Base-by-base conservation (phyloP, 1,140 invertebrate genomes). In the Platorchestia sp. region DNA sequence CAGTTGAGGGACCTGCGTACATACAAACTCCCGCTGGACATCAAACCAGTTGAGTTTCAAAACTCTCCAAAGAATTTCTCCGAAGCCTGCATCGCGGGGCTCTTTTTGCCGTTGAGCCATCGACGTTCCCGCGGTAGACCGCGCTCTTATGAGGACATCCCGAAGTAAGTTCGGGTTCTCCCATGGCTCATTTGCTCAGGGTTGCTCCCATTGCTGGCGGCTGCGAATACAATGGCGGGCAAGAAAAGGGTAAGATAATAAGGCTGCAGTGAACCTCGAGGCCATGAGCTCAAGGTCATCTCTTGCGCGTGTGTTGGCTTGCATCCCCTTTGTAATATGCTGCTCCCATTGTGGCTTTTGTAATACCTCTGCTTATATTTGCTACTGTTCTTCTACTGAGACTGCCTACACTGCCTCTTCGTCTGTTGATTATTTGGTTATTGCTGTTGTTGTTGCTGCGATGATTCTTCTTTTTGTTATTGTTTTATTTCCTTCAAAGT, bases 211-310 rank as follows among this genome's bases (percentile, higher is more conserved):
- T 36, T 75, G 27, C 59, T 75, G 7, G 10, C 1, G 59, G 59
- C 27, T 75, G 59, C 36, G 27, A 75, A 10, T 75, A 75, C 59
- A 75, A 75, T 75, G 59, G 59, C 59, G 27, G 27, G 59, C 59
- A 75, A 75, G 59, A 75, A 75, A 75, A 75, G 59, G 59, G 59
- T 75, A 75, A 75, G 59, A 75, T 75, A 75, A 75, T 75, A 36
- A 75, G 59, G 27, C 59, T 75, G 59, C 47, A 51, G 59, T 19
- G 59, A 1, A 75, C 10, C 1, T 75, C 14, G 59, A 75, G 59
- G 59, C 59, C 59, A 75, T 27, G 27, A 75, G 59, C 59, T 75
- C 59, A 75, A 75, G 59, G 59, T 75, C 59, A 36, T 36, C 14
- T 75, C 59, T 75, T 22, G 59, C 59, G 27, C 59, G 59, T 75